These are phyloP conservation scores for Natrix natrix DNA, from an alignment of 2,797 vertebrate genomes.

Conservation along the genomic window DNA sequence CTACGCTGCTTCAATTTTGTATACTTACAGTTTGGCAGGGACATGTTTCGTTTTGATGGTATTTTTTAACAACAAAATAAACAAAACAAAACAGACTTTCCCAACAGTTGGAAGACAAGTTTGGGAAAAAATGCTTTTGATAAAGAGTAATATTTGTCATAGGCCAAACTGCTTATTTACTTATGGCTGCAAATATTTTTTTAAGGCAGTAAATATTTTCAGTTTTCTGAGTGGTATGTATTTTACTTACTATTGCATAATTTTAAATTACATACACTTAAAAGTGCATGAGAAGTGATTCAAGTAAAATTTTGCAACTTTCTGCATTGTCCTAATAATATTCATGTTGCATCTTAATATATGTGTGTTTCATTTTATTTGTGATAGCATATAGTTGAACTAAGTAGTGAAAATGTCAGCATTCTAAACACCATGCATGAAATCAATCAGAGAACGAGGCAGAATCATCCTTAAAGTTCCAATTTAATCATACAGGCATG, in stretches of 20 bases:
- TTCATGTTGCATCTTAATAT: not conserved
- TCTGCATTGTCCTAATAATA: not conserved
- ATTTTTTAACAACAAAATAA: not conserved
- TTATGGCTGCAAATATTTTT: not conserved
- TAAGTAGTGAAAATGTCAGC: too few species aligned
- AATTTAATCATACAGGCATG: too few species aligned
- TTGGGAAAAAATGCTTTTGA: not conserved
- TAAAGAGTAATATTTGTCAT: not conserved
- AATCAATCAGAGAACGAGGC: too few species aligned
- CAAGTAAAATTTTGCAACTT: not conserved
- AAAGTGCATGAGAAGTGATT: not conserved
- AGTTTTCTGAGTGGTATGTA: not conserved
- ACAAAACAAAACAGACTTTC: not conserved
- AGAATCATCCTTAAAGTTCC: too few species aligned
- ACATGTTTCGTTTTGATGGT: not conserved
- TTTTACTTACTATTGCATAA: not conserved
- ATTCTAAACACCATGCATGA: too few species aligned
- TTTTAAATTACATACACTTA: not conserved
- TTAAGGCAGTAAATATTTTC: not conserved
- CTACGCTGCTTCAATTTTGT: not conserved
- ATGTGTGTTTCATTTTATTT: not conserved
- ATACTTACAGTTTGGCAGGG: not conserved
- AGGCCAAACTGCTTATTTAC: not conserved
- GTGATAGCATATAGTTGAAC: not conserved
- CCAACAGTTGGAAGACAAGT: not conserved